Conservation (phyloP, 2,888 invertebrate species). For the Yponomeuta cagnagella region DNA sequence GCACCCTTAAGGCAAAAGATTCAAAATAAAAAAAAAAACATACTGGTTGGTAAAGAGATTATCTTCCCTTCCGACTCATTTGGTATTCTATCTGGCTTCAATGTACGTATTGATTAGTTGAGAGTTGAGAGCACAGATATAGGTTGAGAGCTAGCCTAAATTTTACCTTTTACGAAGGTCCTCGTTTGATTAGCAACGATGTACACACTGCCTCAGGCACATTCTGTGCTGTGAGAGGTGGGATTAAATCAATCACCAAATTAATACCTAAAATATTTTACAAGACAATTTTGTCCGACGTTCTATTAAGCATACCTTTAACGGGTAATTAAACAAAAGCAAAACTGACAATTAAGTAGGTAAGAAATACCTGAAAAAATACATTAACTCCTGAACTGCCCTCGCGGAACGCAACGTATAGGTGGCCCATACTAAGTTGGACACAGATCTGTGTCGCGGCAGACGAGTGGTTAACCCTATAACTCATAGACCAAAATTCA, state of each 20-base stretch:
- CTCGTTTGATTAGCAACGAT: background rate
- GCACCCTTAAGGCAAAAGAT: background rate
- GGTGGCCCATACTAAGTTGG: too few relatives aligned
- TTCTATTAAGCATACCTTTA: background rate
- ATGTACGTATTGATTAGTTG: background rate
- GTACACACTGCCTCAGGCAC: background rate
- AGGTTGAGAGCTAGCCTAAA: background rate
- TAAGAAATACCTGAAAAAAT: too few relatives aligned
- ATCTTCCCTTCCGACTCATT: background rate
- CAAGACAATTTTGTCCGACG: background rate
- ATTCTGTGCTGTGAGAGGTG: background rate
- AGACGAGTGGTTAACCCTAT: too few relatives aligned
- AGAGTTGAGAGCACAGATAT: background rate
- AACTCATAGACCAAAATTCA: too few relatives aligned
- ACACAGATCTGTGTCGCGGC: too few relatives aligned
- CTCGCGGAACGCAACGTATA: too few relatives aligned
- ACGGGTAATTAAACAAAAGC: too few relatives aligned
- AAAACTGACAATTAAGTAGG: too few relatives aligned
- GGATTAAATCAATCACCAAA: background rate
- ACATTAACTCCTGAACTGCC: too few relatives aligned
- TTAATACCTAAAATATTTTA: background rate
- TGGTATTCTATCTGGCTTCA: background rate
- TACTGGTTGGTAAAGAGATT: background rate
- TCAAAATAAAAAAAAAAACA: background rate
- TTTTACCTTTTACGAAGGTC: background rate